A percentile compares a stretch with the other conserved stretches of the same genome.
These are phyloP conservation scores for Conger conger DNA, from an alignment of 2,113 vertebrate species.

Conservation along the genomic window DNA sequence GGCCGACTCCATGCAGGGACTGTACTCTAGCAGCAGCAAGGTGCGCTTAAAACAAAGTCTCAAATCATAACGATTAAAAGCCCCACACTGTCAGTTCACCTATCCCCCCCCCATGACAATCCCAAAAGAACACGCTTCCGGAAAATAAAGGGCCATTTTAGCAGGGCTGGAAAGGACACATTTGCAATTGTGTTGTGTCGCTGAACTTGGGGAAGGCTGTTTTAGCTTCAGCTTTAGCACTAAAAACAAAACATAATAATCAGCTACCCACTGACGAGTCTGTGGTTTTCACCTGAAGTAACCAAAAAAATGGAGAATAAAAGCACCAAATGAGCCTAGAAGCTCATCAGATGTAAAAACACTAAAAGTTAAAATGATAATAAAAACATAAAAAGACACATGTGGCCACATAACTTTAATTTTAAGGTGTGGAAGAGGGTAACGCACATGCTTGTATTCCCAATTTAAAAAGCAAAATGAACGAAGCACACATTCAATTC, in stretches of 20 bases:
- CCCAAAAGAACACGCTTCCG: not conserved
- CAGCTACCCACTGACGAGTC: slow-evolving; percentile 11
- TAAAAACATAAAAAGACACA: slow-evolving; percentile 8
- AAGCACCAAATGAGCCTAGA: too few species aligned
- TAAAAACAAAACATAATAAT: not conserved
- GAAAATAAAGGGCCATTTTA: not conserved
- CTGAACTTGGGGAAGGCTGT: slow-evolving; percentile 29
- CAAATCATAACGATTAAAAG: slow-evolving; percentile 54
- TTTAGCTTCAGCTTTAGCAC: not conserved
- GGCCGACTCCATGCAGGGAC: slow-evolving; percentile 72
- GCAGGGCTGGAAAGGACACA: slow-evolving; percentile 34
- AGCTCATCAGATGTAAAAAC: not conserved
- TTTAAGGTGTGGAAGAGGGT: not conserved
- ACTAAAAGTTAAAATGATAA: slow-evolving; percentile 5
- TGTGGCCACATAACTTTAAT: not conserved
- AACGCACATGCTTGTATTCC: not conserved
- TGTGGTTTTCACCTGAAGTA: slow-evolving; percentile 10
- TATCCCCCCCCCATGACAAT: not conserved
- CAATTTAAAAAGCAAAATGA: slow-evolving; percentile 8
- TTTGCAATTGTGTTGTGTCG: slow-evolving; percentile 50
- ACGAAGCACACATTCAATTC: not conserved
- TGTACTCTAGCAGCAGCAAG: slow-evolving; percentile 70
- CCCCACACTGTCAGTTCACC: slow-evolving; percentile 6
- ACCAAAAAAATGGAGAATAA: not conserved
- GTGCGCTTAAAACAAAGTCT: slow-evolving; percentile 28